Base-by-base conservation (phyloP, 2,888 invertebrate species). In the Cactoblastis cactorum region DNA sequence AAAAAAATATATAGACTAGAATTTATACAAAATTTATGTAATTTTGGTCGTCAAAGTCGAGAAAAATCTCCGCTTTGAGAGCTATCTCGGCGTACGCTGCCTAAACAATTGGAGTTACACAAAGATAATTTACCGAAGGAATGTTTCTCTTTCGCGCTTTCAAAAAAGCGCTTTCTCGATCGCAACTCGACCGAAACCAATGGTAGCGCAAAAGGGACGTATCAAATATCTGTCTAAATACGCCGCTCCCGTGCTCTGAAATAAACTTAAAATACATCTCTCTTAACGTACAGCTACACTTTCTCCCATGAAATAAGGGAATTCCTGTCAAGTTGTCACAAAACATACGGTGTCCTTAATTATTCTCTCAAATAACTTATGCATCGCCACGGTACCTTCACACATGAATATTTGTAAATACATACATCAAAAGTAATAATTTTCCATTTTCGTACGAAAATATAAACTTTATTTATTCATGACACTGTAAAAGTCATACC, bases 151-250 rank as follows among this genome's bases (percentile, higher is more conserved):
- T n/a, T n/a, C n/a, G n/a, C n/a, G n/a, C n/a, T n/a, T n/a, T 3
- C 9, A 1, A 28, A 9, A 28, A 28, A 6, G 3, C 5, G 9
- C 8, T 28, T 6, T 28, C 28, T 6, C 28, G 28, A 17, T 28
- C 2, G n/a, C 8, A 28, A 28, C 43, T 43, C 28, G 43, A 43
- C 28, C 9, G 3, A 3, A 43, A 43, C 43, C 15, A 11, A 11
- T 56, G 19, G 58, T 57, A 56, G 8, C 14, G 18, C 15, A 4
- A 12, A 49, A 51, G 56, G 28, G 8, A 28, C 28, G 69, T 67
- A 63, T 69, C 68, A 61, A 62, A 67, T 71, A 62, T 66, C 67
- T 55, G 57, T 67, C 59, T 53, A 51, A 61, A 56, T 56, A 52
- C 51, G 58, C 54, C 58, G 55, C 55, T 43, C 22, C 35, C 9